Evolutionary conservation across 2,888 invertebrate genomes (phyloP).

Genomic region (Vesta saturnalis): DNA sequence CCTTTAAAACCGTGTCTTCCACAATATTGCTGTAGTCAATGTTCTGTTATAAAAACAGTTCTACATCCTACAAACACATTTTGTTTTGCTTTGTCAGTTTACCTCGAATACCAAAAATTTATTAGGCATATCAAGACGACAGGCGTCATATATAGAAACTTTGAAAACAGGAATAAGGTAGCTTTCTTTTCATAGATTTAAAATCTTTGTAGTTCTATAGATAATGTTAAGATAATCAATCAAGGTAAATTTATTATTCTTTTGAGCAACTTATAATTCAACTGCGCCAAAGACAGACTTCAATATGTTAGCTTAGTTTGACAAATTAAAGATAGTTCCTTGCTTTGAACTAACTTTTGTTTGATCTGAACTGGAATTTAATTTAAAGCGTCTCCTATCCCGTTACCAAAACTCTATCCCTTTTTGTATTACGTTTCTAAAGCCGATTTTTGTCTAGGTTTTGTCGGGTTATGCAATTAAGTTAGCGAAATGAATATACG

Average conservation of each 20-base stretch:
- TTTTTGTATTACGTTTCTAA: not conserved
- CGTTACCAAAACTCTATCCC: constrained; percentile 28
- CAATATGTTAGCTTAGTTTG: constrained; percentile 12
- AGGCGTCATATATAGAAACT: constrained; percentile 22
- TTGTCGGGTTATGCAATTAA: not conserved
- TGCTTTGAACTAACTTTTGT: constrained; percentile 36
- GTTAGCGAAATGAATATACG: not conserved
- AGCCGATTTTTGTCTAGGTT: not conserved
- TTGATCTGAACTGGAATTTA: constrained; percentile 34
- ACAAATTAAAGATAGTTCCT: constrained; percentile 35
- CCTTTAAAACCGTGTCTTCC: constrained; percentile 18
- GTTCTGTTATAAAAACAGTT: constrained; percentile 29
- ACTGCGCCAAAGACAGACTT: not conserved
- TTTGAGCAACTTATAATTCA: not conserved
- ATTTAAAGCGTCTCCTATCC: constrained; percentile 35
- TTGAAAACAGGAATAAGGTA: constrained; percentile 12
- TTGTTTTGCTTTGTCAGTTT: constrained; percentile 28
- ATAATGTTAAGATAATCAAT: not conserved
- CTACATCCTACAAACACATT: constrained; percentile 27
- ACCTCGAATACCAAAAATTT: constrained; percentile 28
- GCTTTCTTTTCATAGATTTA: not conserved
- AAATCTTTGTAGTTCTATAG: too few species aligned
- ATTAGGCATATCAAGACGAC: constrained; percentile 19
- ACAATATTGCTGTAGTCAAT: constrained; percentile 21
- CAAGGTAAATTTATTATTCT: not conserved